Conservation (phyloP, 2,797 vertebrate species). For the Intellagama lesueurii region DNA sequence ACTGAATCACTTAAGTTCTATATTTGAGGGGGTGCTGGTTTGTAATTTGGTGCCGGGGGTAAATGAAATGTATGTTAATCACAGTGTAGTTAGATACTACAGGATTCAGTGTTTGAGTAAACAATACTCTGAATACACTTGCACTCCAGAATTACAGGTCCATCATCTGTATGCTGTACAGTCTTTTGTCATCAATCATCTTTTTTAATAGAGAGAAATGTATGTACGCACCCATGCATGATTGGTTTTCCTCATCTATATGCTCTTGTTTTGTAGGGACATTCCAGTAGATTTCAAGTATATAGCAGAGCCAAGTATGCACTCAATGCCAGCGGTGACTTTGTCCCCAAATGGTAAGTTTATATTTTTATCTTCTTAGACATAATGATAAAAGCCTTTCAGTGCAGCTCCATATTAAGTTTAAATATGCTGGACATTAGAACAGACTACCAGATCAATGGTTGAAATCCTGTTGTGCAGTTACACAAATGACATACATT, state of each 20-base stretch:
- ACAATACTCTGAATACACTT: background rate
- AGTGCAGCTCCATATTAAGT: background rate
- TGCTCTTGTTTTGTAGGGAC: slow-evolving; percentile 86
- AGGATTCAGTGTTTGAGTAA: background rate
- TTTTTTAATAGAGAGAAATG: background rate
- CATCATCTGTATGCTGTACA: background rate
- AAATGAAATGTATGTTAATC: background rate
- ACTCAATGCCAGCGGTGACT: slow-evolving; percentile 98
- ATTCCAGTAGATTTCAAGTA: slow-evolving; percentile 99
- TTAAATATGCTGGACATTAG: background rate
- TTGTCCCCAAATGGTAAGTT: slow-evolving; percentile 96
- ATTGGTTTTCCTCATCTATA: slow-evolving; percentile 43
- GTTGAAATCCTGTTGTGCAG: too few relatives aligned
- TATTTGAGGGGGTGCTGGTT: background rate
- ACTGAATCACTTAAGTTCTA: background rate
- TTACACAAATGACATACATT: too few relatives aligned
- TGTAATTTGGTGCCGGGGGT: background rate
- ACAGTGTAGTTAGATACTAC: background rate
- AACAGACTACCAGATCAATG: background rate
- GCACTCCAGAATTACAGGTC: slow-evolving; percentile 6
- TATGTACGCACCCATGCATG: background rate
- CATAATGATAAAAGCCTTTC: background rate
- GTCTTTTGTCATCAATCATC: background rate
- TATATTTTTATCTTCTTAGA: slow-evolving; percentile 39
- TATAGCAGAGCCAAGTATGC: slow-evolving; percentile 99